These are phyloP conservation scores for Pristionchus mayeri DNA, from an alignment of 2,888 invertebrate species.

Conservation along the genomic window DNA sequence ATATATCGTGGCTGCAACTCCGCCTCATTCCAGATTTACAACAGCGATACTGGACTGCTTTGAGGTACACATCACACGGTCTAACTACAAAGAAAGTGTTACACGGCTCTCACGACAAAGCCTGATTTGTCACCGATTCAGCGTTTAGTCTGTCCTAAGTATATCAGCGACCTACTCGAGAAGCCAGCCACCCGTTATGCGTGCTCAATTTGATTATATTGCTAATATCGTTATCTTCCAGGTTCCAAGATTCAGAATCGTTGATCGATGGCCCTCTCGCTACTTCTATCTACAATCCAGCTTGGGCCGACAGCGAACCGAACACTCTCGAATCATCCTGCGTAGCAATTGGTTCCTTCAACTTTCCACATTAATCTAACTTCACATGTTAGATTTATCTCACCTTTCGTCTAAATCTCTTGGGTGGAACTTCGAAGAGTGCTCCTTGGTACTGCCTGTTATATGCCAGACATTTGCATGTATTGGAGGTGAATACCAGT, in stretches of 20 bases:
- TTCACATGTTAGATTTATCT: not conserved
- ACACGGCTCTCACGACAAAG: too few relatives aligned
- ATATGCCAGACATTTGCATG: slow-evolving; percentile 36
- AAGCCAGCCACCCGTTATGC: too few relatives aligned
- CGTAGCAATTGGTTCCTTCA: not conserved
- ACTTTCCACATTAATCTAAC: not conserved
- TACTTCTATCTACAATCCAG: slow-evolving; percentile 33
- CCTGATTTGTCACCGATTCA: too few relatives aligned
- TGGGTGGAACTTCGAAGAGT: not conserved
- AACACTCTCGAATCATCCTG: not conserved
- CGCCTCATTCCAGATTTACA: not conserved
- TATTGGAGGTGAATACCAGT: not conserved
- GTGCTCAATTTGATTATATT: too few relatives aligned
- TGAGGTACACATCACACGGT: too few relatives aligned
- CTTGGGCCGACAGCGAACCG: slow-evolving; percentile 23
- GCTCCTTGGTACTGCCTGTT: not conserved
- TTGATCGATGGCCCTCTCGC: not conserved
- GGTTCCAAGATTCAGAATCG: not conserved
- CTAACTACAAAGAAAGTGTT: too few relatives aligned
- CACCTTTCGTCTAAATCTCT: not conserved
- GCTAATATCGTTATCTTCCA: too few relatives aligned
- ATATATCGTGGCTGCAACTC: not conserved
- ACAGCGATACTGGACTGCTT: slow-evolving; percentile 7
- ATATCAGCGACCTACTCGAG: too few relatives aligned
- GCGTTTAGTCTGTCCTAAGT: too few relatives aligned